These are phyloP conservation scores for Homarus americanus DNA, from an alignment of 1,140 invertebrate species.

Conservation along the genomic window DNA sequence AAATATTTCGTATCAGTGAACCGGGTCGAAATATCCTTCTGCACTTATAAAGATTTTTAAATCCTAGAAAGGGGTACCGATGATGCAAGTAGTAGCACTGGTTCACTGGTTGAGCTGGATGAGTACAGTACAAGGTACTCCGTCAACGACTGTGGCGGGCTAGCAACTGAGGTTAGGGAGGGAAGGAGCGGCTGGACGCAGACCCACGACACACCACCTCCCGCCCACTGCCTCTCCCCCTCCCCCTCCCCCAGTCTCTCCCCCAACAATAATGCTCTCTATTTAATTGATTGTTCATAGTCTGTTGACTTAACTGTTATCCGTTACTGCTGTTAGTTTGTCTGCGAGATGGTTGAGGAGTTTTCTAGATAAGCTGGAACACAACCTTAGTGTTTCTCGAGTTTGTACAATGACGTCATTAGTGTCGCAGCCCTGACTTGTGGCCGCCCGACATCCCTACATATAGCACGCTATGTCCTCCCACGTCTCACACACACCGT, in stretches of 20 bases:
- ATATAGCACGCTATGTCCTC: background rate
- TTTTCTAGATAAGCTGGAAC: background rate
- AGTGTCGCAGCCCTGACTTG: background rate
- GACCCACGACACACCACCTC: background rate
- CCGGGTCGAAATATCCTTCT: background rate
- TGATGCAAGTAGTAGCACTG: background rate
- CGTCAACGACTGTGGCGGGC: background rate
- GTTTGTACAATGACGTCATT: background rate
- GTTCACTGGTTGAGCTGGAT: background rate
- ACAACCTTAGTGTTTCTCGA: background rate
- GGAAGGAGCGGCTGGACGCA: background rate
- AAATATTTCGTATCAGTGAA: background rate
- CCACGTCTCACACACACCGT: background rate
- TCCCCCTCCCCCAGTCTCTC: background rate
- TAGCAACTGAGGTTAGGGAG: background rate
- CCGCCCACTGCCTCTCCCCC: background rate
- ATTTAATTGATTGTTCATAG: conserved; percentile 3
- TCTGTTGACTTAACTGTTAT: background rate
- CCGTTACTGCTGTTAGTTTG: background rate
- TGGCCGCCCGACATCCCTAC: background rate
- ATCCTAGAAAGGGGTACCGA: background rate
- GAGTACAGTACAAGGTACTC: background rate
- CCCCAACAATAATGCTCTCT: background rate
- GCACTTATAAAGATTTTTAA: background rate
- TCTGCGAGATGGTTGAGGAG: background rate